Percentiles rank a stretch among this genome's conserved stretches.
Conservation (phyloP, 2,113 vertebrate species). For the Rhizomys pruinosus region DNA sequence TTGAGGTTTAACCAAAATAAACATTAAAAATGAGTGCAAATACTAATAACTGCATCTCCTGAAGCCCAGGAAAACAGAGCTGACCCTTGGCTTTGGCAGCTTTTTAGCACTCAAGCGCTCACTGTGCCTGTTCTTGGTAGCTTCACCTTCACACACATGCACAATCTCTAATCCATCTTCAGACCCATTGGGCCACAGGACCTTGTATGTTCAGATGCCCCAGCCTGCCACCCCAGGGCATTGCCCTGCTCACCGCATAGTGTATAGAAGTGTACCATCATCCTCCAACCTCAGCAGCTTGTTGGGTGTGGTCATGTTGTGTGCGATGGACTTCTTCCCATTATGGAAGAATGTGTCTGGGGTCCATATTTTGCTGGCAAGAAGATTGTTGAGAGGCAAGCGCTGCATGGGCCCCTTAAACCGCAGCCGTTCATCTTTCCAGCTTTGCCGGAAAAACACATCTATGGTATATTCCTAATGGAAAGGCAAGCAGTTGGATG, state of each 20-base stretch:
- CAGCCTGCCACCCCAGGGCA: not conserved
- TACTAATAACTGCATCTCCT: rapidly evolving
- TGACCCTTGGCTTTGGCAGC: rapidly evolving
- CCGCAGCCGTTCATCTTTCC: constrained; percentile 96
- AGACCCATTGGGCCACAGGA: rapidly evolving
- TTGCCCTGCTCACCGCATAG: constrained; percentile 92
- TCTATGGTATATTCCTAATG: constrained; percentile 98
- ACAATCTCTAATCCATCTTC: not conserved
- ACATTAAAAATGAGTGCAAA: not conserved
- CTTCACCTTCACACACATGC: too few species aligned
- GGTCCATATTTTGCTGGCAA: constrained; percentile 99
- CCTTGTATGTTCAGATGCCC: not conserved
- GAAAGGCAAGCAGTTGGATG: constrained; percentile 28
- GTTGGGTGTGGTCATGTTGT: constrained; percentile 99
- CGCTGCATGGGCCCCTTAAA: constrained; percentile 97
- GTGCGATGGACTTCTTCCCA: constrained; percentile 97
- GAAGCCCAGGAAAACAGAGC: not conserved
- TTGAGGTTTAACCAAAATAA: not conserved
- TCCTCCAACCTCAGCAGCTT: constrained; percentile 96
- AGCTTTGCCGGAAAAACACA: constrained; percentile 99
- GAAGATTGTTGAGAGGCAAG: constrained; percentile 95
- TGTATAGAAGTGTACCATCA: constrained; percentile 96
- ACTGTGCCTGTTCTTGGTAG: rapidly evolving
- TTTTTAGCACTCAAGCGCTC: not conserved
- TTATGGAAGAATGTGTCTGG: constrained; percentile 99